These are phyloP conservation scores for Spermophilus dauricus DNA, from an alignment of 2,113 vertebrate species.

Conservation along the genomic window DNA sequence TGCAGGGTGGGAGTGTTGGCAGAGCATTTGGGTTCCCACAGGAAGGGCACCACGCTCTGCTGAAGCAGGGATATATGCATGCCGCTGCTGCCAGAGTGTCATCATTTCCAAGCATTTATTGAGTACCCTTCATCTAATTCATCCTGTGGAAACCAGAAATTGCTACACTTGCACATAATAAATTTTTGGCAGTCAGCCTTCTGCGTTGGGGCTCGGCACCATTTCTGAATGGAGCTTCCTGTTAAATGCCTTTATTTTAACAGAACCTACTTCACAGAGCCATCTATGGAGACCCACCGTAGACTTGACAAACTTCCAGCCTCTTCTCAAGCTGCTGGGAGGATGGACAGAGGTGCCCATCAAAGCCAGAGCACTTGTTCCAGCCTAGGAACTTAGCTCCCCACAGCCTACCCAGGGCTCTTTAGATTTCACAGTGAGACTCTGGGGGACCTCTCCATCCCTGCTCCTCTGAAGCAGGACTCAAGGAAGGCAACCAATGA, in stretches of 20 bases:
- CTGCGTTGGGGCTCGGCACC: not conserved
- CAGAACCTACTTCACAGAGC: not conserved
- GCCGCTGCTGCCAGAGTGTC: not conserved
- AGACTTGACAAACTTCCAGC: not conserved
- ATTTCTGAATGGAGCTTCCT: not conserved
- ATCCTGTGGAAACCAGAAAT: not conserved
- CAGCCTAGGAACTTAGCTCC: not conserved
- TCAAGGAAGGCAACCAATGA: not conserved
- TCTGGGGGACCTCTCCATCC: not conserved
- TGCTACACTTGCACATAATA: not conserved
- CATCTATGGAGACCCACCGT: not conserved
- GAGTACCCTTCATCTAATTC: not conserved
- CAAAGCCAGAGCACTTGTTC: not conserved
- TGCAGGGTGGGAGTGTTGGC: not conserved
- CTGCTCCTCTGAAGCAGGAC: not conserved
- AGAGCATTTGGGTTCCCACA: not conserved
- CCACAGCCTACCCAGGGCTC: fast-evolving
- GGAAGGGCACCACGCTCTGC: not conserved
- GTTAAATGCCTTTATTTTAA: not conserved
- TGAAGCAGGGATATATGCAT: not conserved
- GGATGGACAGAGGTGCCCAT: not conserved
- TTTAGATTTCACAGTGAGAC: not conserved
- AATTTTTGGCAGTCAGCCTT: not conserved
- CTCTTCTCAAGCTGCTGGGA: not conserved
- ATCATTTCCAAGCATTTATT: not conserved